Conservation (phyloP, 2,888 invertebrate species). For the Gortyna flavago region DNA sequence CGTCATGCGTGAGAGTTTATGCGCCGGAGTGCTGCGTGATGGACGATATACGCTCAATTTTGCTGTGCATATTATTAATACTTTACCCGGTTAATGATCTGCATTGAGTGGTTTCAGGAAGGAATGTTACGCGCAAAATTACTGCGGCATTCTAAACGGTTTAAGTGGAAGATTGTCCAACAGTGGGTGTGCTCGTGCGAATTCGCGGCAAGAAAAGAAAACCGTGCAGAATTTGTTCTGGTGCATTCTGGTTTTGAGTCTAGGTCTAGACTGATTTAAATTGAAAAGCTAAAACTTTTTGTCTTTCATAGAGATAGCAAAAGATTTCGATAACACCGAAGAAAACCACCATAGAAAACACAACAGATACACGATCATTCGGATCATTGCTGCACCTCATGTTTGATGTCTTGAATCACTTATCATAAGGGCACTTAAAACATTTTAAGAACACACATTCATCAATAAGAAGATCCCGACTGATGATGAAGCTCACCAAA, state of each 20-base stretch:
- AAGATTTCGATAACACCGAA: background rate
- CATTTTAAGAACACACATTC: background rate
- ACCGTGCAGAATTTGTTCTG: constrained; percentile 14
- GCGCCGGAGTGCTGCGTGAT: constrained; percentile 28
- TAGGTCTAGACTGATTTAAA: constrained; percentile 6
- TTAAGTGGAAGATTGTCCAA: constrained; percentile 49
- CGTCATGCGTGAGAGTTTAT: constrained; percentile 44
- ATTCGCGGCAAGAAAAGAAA: constrained; percentile 3
- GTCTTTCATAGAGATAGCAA: background rate
- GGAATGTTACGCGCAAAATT: constrained; percentile 23
- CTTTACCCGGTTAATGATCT: constrained; percentile 43
- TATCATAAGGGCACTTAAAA: constrained; percentile 3
- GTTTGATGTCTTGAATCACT: constrained; percentile 3
- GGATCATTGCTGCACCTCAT: background rate
- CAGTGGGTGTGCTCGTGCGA: constrained; percentile 25
- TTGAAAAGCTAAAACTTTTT: background rate
- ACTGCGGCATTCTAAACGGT: constrained; percentile 29
- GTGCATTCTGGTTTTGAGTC: constrained; percentile 2
- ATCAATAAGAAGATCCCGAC: constrained; percentile 1
- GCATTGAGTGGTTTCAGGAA: constrained; percentile 49
- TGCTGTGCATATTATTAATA: constrained; percentile 43
- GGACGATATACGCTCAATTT: constrained; percentile 28
- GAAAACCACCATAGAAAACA: constrained; percentile 4
- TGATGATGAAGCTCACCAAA: background rate
- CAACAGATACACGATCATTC: background rate